phyloP scores from a whole-genome alignment of 2,113 vertebrate species.

The Jacana jacana region DNA sequence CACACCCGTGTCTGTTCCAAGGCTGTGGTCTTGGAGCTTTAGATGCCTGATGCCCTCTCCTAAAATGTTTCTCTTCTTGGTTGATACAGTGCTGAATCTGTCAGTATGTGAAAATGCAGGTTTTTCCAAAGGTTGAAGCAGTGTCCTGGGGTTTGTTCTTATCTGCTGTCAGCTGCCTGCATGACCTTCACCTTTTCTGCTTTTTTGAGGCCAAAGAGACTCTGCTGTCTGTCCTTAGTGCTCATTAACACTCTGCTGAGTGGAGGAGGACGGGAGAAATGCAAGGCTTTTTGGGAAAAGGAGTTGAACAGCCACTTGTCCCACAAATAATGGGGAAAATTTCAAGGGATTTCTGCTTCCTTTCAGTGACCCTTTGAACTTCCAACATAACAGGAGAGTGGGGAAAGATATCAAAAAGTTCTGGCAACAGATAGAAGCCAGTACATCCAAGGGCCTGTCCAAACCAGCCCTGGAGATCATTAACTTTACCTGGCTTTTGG shows the following conservation, averaged over 20 bases:
- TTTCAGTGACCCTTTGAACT: not conserved
- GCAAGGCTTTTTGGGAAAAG: not conserved
- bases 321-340: not conserved
- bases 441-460: not conserved
- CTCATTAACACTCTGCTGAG: not conserved
- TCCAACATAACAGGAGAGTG: not conserved
- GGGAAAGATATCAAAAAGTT: not conserved
- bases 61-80: not conserved
- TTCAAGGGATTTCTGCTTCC: not conserved
- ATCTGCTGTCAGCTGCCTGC: not conserved
- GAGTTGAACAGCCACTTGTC: not conserved
- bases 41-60: not conserved
- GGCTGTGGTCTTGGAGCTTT: not conserved
- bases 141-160: not conserved
- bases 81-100: not conserved
- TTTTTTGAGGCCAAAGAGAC: not conserved
- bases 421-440: not conserved
- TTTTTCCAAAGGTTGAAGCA: not conserved
- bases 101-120: not conserved
- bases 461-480: conserved; percentile 37
- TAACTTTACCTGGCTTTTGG: conserved; percentile 22
- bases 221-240: not conserved
- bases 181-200: not conserved
- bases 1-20: not conserved
- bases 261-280: not conserved